Evolutionary conservation across 1,140 invertebrate species (phyloP).

Genomic region (Phymastichus coffea): DNA sequence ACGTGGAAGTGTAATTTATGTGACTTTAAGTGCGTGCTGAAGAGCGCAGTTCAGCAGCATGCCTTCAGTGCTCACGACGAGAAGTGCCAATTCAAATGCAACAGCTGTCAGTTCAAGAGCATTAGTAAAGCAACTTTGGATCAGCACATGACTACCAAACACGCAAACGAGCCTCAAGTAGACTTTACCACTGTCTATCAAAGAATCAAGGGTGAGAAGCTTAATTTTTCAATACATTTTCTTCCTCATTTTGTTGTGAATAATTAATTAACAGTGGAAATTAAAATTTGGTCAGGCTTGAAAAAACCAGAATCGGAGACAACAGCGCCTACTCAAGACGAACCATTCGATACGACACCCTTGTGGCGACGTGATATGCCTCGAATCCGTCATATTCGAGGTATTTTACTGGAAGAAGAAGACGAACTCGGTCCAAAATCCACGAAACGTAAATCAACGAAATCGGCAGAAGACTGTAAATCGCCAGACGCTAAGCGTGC

Average conservation of each 20-base stretch:
- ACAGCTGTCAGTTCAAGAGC: conserved; percentile 61
- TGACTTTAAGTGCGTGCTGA: conserved; percentile 61
- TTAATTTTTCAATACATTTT: too few relatives aligned
- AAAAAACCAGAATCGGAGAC: neutral
- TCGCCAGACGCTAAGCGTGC: conserved; percentile 26
- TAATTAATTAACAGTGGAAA: neutral
- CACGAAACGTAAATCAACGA: conserved; percentile 42
- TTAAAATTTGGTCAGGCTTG: neutral
- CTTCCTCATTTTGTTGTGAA: too few relatives aligned
- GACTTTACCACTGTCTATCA: conserved; percentile 43
- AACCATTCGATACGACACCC: conserved; percentile 60
- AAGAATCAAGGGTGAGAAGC: conserved; percentile 45
- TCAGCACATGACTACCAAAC: conserved; percentile 60
- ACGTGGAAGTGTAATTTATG: conserved; percentile 73
- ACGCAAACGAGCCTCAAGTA: conserved; percentile 47
- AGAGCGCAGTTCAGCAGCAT: conserved; percentile 63
- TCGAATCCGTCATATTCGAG: conserved; percentile 62
- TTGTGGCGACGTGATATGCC: conserved; percentile 61
- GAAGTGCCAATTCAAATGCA: conserved; percentile 68
- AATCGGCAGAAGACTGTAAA: conserved; percentile 31
- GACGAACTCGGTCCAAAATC: conserved; percentile 34
- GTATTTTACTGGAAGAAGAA: conserved; percentile 59
- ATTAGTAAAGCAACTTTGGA: conserved; percentile 59
- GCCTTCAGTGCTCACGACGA: conserved; percentile 61
- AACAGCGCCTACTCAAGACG: conserved; percentile 21